A percentile compares a stretch with the other conserved stretches of the same genome.
Evolutionary conservation across 2,113 vertebrate genomes (phyloP).

Genomic region (Pristiophorus japonicus): DNA sequence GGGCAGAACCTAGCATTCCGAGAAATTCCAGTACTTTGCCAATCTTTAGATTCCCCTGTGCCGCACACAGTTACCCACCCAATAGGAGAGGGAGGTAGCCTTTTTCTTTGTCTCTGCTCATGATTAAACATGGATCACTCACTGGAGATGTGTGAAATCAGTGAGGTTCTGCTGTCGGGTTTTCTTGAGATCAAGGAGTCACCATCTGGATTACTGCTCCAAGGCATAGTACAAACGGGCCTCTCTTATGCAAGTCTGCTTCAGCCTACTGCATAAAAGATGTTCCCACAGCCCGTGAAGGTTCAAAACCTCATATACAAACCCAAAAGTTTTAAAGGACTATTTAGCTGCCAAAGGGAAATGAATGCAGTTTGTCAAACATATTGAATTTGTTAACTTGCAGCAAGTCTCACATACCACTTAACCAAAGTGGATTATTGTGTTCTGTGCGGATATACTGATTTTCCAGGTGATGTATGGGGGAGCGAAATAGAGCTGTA

Average conservation of each 20-base stretch:
- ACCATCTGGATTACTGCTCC: not conserved
- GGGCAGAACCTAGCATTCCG: not conserved
- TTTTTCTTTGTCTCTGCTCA: not conserved
- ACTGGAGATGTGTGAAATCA: not conserved
- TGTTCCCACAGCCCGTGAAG: not conserved
- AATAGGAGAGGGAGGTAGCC: not conserved
- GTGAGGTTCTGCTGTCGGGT: not conserved
- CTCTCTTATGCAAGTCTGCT: not conserved
- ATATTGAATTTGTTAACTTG: not conserved
- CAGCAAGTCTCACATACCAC: conserved; percentile 52
- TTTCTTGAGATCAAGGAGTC: not conserved
- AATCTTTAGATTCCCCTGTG: not conserved
- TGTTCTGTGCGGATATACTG: conserved; percentile 74
- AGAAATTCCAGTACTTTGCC: not conserved
- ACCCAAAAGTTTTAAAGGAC: not conserved
- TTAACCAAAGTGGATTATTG: conserved; percentile 74
- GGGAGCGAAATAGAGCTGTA: conserved; percentile 67
- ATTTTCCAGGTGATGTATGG: conserved; percentile 52
- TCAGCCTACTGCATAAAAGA: not conserved
- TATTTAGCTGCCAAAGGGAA: not conserved
- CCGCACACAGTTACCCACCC: not conserved
- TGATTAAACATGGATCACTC: not conserved
- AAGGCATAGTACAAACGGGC: not conserved
- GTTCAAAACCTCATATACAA: not conserved
- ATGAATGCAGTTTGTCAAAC: not conserved